Percentiles rank a stretch among this genome's conserved stretches.
phyloP scores from a whole-genome alignment of 2,888 invertebrate genomes.

The Athrips mouffetella region DNA sequence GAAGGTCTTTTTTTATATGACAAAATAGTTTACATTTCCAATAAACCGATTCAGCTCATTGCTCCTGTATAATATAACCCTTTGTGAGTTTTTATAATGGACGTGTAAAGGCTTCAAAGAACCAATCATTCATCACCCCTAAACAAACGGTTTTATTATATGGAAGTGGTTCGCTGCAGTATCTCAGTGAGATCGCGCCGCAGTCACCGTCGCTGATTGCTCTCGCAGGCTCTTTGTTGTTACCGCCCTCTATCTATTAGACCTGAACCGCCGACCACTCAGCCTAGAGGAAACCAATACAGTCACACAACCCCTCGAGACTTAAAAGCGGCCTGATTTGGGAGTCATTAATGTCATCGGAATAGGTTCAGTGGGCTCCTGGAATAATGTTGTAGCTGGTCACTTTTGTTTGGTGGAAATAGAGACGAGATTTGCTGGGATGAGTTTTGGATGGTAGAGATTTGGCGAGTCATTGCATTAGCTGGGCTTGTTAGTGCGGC shows the following conservation, averaged over 20 bases:
- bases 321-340: slow-evolving; percentile 55
- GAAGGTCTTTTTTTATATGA: slow-evolving; percentile 8
- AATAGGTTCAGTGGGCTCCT: slow-evolving; percentile 63
- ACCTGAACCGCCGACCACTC: slow-evolving; percentile 37
- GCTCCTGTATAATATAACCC: slow-evolving; percentile 9
- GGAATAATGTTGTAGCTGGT: slow-evolving; percentile 36
- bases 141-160: slow-evolving; percentile 46
- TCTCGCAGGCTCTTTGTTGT: slow-evolving; percentile 56
- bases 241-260: slow-evolving; percentile 60
- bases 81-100: slow-evolving; percentile 15
- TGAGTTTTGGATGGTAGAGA: slow-evolving; percentile 28
- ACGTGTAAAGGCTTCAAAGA: slow-evolving; percentile 13
- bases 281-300: slow-evolving; percentile 53
- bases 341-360: slow-evolving; percentile 72
- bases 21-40: slow-evolving; percentile 10
- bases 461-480: slow-evolving; percentile 78
- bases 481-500: slow-evolving; percentile 72
- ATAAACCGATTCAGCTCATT: slow-evolving; percentile 6
- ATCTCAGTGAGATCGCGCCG: slow-evolving; percentile 36
- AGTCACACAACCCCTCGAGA: slow-evolving; percentile 45
- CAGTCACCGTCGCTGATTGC: slow-evolving; percentile 60
- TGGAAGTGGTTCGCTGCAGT: slow-evolving; percentile 33
- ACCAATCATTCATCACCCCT: slow-evolving; percentile 29
- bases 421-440: slow-evolving; percentile 24
- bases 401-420: slow-evolving; percentile 33